phyloP scores from a whole-genome alignment of 2,888 invertebrate genomes.

The Acanthopleura granulata region DNA sequence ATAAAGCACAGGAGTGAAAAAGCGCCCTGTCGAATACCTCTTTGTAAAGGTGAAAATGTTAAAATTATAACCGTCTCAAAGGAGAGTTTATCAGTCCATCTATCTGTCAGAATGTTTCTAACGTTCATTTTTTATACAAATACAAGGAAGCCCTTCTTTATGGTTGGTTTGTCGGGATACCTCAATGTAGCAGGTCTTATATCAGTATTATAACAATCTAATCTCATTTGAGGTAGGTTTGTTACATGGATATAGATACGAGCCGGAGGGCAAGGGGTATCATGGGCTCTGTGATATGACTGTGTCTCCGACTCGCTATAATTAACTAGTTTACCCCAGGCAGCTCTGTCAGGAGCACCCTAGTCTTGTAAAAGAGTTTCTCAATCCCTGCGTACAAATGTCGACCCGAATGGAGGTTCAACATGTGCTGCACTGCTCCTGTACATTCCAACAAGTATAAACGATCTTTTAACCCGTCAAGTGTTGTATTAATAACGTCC shows the following conservation, averaged over 20 bases:
- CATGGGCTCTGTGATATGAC: conserved; percentile 9
- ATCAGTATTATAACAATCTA: background rate
- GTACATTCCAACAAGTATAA: too few species aligned
- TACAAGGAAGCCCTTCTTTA: background rate
- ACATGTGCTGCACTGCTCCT: too few species aligned
- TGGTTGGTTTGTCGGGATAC: background rate
- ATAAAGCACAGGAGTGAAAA: background rate
- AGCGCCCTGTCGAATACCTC: background rate
- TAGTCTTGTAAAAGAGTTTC: background rate
- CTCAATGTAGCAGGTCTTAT: background rate
- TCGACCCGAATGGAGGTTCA: too few species aligned
- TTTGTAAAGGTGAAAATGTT: background rate
- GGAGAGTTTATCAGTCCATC: background rate
- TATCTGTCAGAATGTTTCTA: background rate
- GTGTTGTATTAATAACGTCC: too few species aligned
- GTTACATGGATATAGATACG: background rate
- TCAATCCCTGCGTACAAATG: too few species aligned
- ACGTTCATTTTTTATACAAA: background rate
- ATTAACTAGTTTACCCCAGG: conserved; percentile 6
- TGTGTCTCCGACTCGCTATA: background rate
- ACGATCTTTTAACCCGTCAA: too few species aligned
- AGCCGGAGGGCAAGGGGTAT: conserved; percentile 6
- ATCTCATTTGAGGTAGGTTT: background rate
- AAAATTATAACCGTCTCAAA: background rate
- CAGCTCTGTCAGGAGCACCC: background rate